A percentile compares a stretch with the other conserved stretches of the same genome.
Conservation (phyloP, 1,140 invertebrate species). For the Drosophila nikananu region DNA sequence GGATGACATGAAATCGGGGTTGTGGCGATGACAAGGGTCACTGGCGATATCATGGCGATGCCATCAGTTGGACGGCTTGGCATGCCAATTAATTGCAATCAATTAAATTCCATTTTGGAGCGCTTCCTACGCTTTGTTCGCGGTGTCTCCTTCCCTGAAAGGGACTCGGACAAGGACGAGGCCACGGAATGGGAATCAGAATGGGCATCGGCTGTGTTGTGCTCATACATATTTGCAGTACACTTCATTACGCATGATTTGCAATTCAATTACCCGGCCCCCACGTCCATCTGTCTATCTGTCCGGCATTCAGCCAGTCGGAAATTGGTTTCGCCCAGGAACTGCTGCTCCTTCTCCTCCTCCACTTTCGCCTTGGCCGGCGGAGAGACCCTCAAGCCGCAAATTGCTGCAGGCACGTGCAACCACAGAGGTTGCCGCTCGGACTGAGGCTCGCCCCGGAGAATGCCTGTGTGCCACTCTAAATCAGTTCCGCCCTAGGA, state of each 20-base stretch:
- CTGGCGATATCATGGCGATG: not conserved
- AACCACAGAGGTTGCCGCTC: conserved; percentile 24
- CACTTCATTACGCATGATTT: conserved; percentile 81
- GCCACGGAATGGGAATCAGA: not conserved
- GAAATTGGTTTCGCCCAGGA: conserved; percentile 43
- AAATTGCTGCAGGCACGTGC: conserved; percentile 41
- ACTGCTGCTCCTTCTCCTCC: not conserved
- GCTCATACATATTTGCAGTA: conserved; percentile 68
- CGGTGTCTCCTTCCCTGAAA: too few species aligned
- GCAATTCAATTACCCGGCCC: conserved; percentile 77
- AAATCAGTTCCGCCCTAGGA: not conserved
- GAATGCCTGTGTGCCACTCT: conserved; percentile 9
- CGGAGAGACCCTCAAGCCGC: conserved; percentile 18
- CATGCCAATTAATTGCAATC: conserved; percentile 76
- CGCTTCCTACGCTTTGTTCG: conserved; percentile 32
- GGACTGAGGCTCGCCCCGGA: not conserved
- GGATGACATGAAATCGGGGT: not conserved
- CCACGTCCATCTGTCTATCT: conserved; percentile 35
- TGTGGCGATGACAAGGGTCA: conserved; percentile 21
- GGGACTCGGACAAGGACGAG: not conserved
- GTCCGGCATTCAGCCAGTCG: conserved; percentile 41
- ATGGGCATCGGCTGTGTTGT: conserved; percentile 18
- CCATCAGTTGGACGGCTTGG: conserved; percentile 8
- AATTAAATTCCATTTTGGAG: conserved; percentile 66
- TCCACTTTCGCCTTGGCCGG: not conserved